Conservation (phyloP, 2,888 invertebrate species). For the Leucoma salicis region DNA sequence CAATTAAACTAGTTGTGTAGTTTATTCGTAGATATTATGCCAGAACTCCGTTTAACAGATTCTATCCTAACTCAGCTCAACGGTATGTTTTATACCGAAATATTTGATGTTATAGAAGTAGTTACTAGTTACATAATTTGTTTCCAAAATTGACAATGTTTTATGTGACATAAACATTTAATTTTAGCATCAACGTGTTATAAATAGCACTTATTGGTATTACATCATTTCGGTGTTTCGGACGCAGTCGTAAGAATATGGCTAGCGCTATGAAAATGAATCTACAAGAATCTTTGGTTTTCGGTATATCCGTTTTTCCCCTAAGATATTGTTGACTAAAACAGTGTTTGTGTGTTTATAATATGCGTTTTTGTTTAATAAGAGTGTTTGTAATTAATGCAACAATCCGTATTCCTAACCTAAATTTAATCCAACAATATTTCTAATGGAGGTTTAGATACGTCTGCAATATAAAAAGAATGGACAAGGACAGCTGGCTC, state of each 20-base stretch:
- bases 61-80: slow-evolving; percentile 65
- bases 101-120: slow-evolving; percentile 9
- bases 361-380: no score
- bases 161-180: slow-evolving; percentile 68
- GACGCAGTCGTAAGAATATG: slow-evolving; percentile 15
- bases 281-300: slow-evolving; percentile 44
- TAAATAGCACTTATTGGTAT: slow-evolving; percentile 48
- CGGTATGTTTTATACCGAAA: slow-evolving; percentile 47
- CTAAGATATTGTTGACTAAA: no score
- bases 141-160: slow-evolving; percentile 55
- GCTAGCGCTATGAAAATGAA: slow-evolving; percentile 39
- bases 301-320: slow-evolving; percentile 45
- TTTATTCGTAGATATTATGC: slow-evolving; percentile 56
- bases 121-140: slow-evolving; percentile 76
- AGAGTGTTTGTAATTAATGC: no score
- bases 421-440: no score
- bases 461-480: no score
- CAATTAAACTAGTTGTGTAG: no score
- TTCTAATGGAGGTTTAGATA: no score
- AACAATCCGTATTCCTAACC: no score
- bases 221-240: slow-evolving; percentile 38
- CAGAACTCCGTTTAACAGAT: slow-evolving; percentile 63
- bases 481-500: no score
- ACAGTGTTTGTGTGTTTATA: no score
- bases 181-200: slow-evolving; percentile 68